Evolutionary conservation across 2,888 invertebrate genomes (phyloP).

Genomic region (Eilema griseolum): DNA sequence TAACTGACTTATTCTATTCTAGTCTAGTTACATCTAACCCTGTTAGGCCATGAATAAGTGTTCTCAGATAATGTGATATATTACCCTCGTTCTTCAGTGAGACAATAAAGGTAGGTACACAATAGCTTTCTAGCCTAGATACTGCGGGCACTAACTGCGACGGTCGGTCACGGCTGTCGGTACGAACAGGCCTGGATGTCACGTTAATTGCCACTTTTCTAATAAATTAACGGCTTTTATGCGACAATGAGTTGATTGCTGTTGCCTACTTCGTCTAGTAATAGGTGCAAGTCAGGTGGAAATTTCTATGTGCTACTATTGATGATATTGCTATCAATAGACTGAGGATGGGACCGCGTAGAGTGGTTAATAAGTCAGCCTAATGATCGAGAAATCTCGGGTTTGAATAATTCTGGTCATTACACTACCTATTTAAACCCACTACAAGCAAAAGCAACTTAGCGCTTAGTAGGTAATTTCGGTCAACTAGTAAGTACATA

Average conservation of each 20-base stretch:
- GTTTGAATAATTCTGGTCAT: too few relatives aligned
- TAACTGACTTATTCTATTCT: neutral
- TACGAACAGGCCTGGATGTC: conserved; percentile 35
- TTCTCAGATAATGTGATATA: conserved; percentile 15
- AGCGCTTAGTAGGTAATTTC: too few relatives aligned
- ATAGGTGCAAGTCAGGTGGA: neutral
- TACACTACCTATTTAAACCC: too few relatives aligned
- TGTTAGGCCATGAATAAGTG: neutral
- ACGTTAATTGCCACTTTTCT: conserved; percentile 55
- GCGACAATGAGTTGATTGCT: neutral
- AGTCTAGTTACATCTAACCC: neutral
- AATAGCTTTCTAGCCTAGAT: conserved; percentile 52
- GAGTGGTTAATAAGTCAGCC: too few relatives aligned
- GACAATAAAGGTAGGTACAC: conserved; percentile 29
- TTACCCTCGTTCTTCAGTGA: conserved; percentile 19
- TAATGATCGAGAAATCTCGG: too few relatives aligned
- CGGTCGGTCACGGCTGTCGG: conserved; percentile 39
- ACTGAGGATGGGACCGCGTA: too few relatives aligned
- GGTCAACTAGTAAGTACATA: too few relatives aligned
- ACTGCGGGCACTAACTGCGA: conserved; percentile 38
- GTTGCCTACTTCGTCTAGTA: neutral
- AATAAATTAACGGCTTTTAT: conserved; percentile 22
- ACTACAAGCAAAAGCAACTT: too few relatives aligned
- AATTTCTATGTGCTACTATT: neutral
- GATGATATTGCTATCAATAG: too few relatives aligned